Percentiles rank a stretch among this genome's conserved stretches.
Conservation (phyloP, 2,113 vertebrate species). For the Jacana jacana region DNA sequence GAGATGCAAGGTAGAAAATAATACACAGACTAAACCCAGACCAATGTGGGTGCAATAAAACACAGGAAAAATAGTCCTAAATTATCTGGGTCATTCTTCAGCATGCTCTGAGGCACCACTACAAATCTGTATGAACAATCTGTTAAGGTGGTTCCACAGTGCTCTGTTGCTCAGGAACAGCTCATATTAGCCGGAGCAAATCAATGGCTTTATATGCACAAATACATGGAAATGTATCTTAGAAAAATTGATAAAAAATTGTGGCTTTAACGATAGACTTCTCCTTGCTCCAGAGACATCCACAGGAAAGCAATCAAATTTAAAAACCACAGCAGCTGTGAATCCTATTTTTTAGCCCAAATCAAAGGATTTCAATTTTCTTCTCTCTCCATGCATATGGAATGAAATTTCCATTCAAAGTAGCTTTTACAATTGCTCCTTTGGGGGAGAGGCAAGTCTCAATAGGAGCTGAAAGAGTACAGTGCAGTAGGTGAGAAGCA, state of each 20-base stretch:
- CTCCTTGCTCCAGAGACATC: background rate
- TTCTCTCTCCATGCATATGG: background rate
- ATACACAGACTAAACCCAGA: background rate
- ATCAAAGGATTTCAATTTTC: background rate
- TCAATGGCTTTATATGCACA: background rate
- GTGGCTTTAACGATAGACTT: background rate
- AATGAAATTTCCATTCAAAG: slow-evolving; percentile 6
- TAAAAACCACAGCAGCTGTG: background rate
- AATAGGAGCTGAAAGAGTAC: background rate
- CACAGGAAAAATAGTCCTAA: background rate
- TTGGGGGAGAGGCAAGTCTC: background rate
- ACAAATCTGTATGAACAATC: background rate
- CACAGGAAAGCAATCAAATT: background rate
- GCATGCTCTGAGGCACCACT: background rate
- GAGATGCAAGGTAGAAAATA: background rate
- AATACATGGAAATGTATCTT: background rate
- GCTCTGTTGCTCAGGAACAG: background rate
- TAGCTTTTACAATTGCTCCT: background rate
- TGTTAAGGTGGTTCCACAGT: background rate
- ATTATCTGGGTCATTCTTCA: background rate
- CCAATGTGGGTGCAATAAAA: background rate
- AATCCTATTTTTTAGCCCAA: background rate
- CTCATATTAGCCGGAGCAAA: background rate
- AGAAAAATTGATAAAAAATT: background rate
- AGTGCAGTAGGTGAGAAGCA: background rate